Percentiles rank a stretch among this genome's conserved stretches.
Evolutionary conservation across 2,113 vertebrate genomes (phyloP).

Genomic region (Chrysemys picta): DNA sequence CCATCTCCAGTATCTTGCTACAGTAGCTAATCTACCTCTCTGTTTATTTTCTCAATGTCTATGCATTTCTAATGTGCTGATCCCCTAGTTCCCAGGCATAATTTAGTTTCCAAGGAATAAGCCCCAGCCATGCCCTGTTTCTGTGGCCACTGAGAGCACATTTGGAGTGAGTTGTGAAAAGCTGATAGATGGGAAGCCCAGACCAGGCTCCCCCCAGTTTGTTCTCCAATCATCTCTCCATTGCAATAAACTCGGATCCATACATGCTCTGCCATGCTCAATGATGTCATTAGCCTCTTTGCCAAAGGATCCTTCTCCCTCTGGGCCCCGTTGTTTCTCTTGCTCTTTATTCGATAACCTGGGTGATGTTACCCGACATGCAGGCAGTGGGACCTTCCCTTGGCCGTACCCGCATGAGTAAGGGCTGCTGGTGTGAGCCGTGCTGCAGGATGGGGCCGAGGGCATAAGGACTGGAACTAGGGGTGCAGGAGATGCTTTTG

Average conservation of each 20-base stretch:
- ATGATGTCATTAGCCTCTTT: background rate
- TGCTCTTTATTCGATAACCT: background rate
- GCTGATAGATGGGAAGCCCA: accelerated
- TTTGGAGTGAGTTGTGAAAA: background rate
- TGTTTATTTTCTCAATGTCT: accelerated
- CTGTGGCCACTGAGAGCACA: background rate
- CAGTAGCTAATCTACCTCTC: background rate
- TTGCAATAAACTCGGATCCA: background rate
- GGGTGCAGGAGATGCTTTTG: no score
- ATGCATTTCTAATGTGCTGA: background rate
- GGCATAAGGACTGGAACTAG: no score
- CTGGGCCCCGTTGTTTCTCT: background rate
- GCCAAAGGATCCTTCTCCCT: background rate
- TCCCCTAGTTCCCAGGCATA: background rate
- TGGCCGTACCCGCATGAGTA: background rate
- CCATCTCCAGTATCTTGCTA: accelerated
- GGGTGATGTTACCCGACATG: accelerated
- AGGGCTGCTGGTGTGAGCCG: accelerated
- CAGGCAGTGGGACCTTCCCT: accelerated
- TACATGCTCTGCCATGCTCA: background rate
- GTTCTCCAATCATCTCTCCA: background rate
- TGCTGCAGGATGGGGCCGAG: accelerated
- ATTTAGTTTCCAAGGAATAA: accelerated
- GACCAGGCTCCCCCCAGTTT: accelerated
- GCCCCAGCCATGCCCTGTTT: accelerated